phyloP scores from a whole-genome alignment of 2,888 invertebrate species.

The Ecliptopera silaceata region DNA sequence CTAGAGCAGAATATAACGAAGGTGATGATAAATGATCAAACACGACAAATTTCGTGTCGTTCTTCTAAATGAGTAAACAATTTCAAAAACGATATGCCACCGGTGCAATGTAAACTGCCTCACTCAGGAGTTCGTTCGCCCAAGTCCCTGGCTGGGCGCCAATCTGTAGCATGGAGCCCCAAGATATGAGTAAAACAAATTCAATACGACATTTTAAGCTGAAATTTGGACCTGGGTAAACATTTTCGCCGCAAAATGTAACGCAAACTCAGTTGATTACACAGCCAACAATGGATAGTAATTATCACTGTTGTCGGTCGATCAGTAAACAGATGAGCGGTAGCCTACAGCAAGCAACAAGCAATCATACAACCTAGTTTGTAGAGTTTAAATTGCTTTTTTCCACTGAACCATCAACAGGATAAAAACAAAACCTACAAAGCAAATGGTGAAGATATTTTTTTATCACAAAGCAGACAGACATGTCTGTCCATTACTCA shows the following conservation, averaged over 20 bases:
- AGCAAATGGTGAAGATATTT: conserved; percentile 12
- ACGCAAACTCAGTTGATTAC: conserved; percentile 30
- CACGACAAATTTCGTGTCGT: conserved; percentile 44
- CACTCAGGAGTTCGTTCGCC: conserved; percentile 51
- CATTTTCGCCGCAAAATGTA: conserved; percentile 33
- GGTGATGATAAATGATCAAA: conserved; percentile 35
- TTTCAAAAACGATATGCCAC: conserved; percentile 52
- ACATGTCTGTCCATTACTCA: conserved; percentile 8
- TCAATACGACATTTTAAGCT: conserved; percentile 33
- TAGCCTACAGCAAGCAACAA: conserved; percentile 10
- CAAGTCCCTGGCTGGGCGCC: conserved; percentile 59
- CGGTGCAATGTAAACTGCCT: conserved; percentile 59
- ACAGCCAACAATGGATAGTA: conserved; percentile 31
- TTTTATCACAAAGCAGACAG: conserved; percentile 11
- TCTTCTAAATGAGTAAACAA: conserved; percentile 44
- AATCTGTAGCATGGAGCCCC: conserved; percentile 34
- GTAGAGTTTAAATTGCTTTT: conserved; percentile 15
- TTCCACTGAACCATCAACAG: not conserved
- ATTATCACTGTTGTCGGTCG: conserved; percentile 28
- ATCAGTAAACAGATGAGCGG: conserved; percentile 25
- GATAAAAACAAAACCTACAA: conserved; percentile 13
- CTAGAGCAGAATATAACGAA: conserved; percentile 30
- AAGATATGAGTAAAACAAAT: conserved; percentile 47
- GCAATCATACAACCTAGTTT: conserved; percentile 7
- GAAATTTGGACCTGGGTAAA: conserved; percentile 37